Conservation (phyloP, 2,888 invertebrate species). For the Cyrtodaria siliqua region DNA sequence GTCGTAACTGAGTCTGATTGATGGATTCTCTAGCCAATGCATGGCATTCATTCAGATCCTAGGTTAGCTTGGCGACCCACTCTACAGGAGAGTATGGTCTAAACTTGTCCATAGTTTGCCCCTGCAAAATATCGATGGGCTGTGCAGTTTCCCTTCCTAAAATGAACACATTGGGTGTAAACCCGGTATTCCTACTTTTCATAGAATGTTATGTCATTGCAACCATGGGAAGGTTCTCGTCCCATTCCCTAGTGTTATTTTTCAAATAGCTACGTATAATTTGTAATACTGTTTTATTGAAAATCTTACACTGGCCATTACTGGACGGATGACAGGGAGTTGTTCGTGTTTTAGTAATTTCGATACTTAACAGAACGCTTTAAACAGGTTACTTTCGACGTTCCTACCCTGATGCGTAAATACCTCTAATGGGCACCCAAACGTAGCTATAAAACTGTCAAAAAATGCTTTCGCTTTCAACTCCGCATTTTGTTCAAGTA, state of each 20-base stretch:
- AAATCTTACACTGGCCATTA: slow-evolving; percentile 29
- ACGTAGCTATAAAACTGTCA: slow-evolving; percentile 21
- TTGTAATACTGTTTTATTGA: slow-evolving; percentile 3
- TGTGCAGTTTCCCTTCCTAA: slow-evolving; percentile 6
- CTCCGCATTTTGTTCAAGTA: slow-evolving; percentile 36
- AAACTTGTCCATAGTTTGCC: no score
- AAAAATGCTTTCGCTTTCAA: slow-evolving; percentile 18
- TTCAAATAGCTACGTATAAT: not conserved
- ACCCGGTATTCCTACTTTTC: not conserved
- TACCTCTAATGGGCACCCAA: slow-evolving; percentile 51
- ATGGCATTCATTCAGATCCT: no score
- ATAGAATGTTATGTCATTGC: slow-evolving; percentile 4
- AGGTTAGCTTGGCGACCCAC: no score
- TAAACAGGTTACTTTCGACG: slow-evolving; percentile 30
- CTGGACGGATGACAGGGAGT: slow-evolving; percentile 30
- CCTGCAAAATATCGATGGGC: not conserved
- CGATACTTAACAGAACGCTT: slow-evolving; percentile 24
- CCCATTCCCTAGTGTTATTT: not conserved
- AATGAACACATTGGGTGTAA: slow-evolving; percentile 9
- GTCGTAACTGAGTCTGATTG: no score
- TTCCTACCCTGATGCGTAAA: slow-evolving; percentile 46
- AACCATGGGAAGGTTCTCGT: not conserved
- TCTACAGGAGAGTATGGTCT: no score
- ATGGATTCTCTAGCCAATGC: no score
- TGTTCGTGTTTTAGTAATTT: slow-evolving; percentile 34